Base-by-base conservation (phyloP, 2,113 vertebrate genomes). In the Nanorana parkeri region DNA sequence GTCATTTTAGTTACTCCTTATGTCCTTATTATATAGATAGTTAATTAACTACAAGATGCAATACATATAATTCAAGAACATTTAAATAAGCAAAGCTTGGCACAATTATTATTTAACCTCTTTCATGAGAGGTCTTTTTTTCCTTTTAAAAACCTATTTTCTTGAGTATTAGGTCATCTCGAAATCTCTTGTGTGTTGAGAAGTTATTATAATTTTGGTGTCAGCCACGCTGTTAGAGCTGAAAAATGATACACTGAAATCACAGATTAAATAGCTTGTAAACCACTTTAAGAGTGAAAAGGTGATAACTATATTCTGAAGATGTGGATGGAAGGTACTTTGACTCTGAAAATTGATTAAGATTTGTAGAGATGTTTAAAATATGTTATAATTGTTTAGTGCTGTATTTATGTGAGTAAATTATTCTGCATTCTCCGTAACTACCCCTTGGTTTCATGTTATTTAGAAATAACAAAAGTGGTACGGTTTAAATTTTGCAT, bases 161-260 rank as follows among this genome's bases (percentile, higher is more conserved):
- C 71, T 58, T 54, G 58, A 74, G 71, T 73, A 52, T 74, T 74
- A 74, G 58, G 71, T 55, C 55, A 74, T 58, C 71, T 74, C 19
- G 58, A 74, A 74, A 58, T 52, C 47, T 7, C 24, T 17, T n/a
- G 69, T 52, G 28, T 73, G 4, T 52, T 73, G 26, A 56, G 54
- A 32, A 73, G 69, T n/a, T 32, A 56, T 32, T 58, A 54, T 56
- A 17, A 73, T 41, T 28, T 29, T 41, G 20, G 55, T 74, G 72
- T 74, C 72, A 74, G 32, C 55, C 19, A 74, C 19, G 32, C 26
- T 28, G 29, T 24, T 32, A 74, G 58, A 60, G 28, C 55, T 74
- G 52, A 74, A 36, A 74, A 32, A 74, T 74, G 55, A 74, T 74
- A 74, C 20, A 32, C 19, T n/a, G 17, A 15, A 19, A 41, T 58